Evolutionary conservation across 2,888 invertebrate species (phyloP).

Genomic region (Agonopterix subpropinquella): DNA sequence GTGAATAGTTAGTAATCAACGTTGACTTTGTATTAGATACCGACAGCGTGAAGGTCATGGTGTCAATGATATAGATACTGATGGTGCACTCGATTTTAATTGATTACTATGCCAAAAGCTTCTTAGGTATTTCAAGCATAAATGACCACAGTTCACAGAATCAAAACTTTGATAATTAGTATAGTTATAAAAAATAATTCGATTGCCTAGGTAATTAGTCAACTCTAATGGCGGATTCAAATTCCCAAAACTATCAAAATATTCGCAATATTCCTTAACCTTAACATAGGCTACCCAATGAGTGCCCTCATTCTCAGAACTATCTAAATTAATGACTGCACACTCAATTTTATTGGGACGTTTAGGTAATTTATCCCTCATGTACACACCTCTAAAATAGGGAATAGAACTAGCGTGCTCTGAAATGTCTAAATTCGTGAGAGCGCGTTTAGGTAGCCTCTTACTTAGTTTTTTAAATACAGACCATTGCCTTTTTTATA

Average conservation of each 20-base stretch:
- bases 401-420: constrained; percentile 7
- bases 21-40: neutral
- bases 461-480: constrained; percentile 11
- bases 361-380: constrained; percentile 17
- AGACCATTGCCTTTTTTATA: constrained; percentile 16
- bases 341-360: constrained; percentile 14
- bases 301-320: constrained; percentile 19
- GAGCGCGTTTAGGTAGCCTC: constrained; percentile 7
- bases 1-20: neutral
- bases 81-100: neutral
- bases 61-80: neutral
- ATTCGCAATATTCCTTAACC: constrained; percentile 21
- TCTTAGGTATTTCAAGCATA: constrained; percentile 5
- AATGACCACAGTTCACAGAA: constrained; percentile 3
- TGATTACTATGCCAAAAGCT: neutral
- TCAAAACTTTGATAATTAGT: neutral
- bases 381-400: constrained; percentile 12
- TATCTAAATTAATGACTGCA: constrained; percentile 24
- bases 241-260: constrained; percentile 42
- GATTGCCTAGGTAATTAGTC: constrained; percentile 16
- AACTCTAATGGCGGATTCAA: constrained; percentile 25
- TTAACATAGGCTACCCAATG: constrained; percentile 40
- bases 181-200: constrained; percentile 1
- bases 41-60: neutral
- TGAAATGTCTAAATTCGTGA: constrained; percentile 8